Evolutionary conservation across 2,888 invertebrate genomes (phyloP), one percentile per base, ranked within the genome.

Genomic region (Drosophila peninsularis): DNA sequence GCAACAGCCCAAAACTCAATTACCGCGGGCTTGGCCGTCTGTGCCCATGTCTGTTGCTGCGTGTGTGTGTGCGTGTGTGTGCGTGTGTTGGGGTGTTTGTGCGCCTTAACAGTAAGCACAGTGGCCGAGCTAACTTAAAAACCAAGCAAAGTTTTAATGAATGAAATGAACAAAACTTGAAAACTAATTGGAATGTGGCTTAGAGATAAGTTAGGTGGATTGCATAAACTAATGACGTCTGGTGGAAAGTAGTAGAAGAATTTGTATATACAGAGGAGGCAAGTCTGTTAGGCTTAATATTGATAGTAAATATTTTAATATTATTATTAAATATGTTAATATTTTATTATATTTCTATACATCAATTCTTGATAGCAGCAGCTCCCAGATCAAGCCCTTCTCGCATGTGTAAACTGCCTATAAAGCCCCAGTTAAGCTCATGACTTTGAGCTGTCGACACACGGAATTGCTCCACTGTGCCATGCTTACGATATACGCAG

Each of bases 1-100:
- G 87, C 87, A 78, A 84, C 84, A 82, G 82, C 75, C 78, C 78
- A 70, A 84, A 87, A 87, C 82, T 84, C 75, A 83, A 82, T 87
- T 87, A 82, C 62, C 44, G 71, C 57, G 54, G 57, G 53, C 61
- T 50, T 37, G 52, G 30, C 30, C 11, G 32, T 21, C 14, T n/a
- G 36, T 39, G 19, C 24, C 37, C 24, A 17, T 14, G 32, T 44
- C n/a, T 44, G 39, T 36, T 36, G 36, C 14, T 30, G 27, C 19
- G 32, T 24, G 5, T 24, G 5, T 24, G 2, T 17, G 10, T 36
- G 47, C n/a, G 17, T 45, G n/a, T 47, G 30, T 41, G 21, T 57
- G 52, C 36, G 3, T 17, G 13, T 36, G 54, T 19, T 5, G 2
- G n/a, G n/a, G 56, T 32, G 24, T 55, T 44, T 30, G 17, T 39